These are phyloP conservation scores for Phenganax stokvisi DNA, from an alignment of 92 coral and sea anemone genomes.

Conservation along the genomic window DNA sequence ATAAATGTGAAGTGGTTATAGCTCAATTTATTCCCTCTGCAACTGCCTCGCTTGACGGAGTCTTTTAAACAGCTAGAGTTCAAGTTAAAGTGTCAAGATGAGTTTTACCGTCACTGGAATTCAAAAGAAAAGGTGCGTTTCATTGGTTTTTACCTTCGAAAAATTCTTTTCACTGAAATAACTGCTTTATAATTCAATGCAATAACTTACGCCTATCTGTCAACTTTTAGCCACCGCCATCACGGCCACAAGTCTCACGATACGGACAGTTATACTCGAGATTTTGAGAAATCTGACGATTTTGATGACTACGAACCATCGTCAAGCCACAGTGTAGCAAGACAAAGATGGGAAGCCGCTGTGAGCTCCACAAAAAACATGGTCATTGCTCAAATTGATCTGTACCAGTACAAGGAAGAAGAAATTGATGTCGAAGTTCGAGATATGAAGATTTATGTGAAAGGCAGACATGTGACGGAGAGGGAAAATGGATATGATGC, in stretches of 20 bases:
- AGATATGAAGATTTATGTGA: slow-evolving; percentile 50
- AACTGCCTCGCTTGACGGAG: not conserved
- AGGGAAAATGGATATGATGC: slow-evolving; percentile 82
- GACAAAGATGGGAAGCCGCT: slow-evolving; percentile 28
- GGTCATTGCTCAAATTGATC: slow-evolving; percentile 37
- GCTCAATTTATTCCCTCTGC: not conserved
- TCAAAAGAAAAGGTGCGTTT: slow-evolving; percentile 30
- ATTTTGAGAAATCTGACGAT: slow-evolving; percentile 24
- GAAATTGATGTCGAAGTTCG: slow-evolving; percentile 33
- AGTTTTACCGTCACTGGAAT: slow-evolving; percentile 31
- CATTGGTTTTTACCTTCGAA: not conserved
- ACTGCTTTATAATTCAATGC: too few species aligned
- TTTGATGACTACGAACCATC: slow-evolving; percentile 23
- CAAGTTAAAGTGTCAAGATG: slow-evolving; percentile 1
- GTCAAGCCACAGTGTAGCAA: not conserved
- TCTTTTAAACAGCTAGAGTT: not conserved
- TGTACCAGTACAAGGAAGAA: slow-evolving; percentile 35
- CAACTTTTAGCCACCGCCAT: not conserved
- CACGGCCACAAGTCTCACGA: not conserved
- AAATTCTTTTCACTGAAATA: too few species aligned
- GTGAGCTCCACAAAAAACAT: slow-evolving; percentile 29
- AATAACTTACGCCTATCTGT: too few species aligned
- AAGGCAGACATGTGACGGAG: slow-evolving; percentile 78
- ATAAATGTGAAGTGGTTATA: not conserved
- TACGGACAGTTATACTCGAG: slow-evolving; percentile 17